Evolutionary conservation across 2,113 vertebrate genomes (phyloP).

Genomic region (Charina bottae): DNA sequence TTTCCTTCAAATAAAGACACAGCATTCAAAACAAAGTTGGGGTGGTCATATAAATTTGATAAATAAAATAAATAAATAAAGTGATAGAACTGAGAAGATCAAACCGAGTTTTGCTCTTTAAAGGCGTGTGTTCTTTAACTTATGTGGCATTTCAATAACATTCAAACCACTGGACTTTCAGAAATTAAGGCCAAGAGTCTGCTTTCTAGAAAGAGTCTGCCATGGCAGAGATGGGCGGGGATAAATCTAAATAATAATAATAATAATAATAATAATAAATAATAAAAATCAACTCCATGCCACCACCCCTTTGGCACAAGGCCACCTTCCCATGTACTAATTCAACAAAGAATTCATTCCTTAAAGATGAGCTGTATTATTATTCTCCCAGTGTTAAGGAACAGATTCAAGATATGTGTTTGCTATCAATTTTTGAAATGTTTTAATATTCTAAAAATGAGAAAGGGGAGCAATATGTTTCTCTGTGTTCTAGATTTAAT

Average conservation of each 20-base stretch:
- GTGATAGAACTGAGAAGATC: neutral
- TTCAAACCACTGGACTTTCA: neutral
- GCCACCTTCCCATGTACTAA: neutral
- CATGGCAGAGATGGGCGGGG: too few species aligned
- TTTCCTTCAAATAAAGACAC: constrained; percentile 24
- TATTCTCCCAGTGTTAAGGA: neutral
- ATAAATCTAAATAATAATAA: too few species aligned
- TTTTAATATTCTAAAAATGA: neutral
- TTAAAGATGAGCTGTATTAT: neutral
- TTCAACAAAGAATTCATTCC: neutral
- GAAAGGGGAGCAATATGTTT: neutral
- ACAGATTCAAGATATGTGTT: neutral
- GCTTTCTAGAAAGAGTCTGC: constrained; percentile 8
- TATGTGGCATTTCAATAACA: neutral
- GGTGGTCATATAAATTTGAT: too few species aligned
- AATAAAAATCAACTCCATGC: neutral
- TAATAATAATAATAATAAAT: too few species aligned
- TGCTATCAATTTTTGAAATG: neutral
- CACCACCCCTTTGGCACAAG: neutral
- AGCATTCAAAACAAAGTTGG: constrained; percentile 3
- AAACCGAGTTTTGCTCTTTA: neutral
- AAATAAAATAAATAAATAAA: too few species aligned
- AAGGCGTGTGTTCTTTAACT: neutral
- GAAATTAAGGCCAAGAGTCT: neutral
- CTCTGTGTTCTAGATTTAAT: neutral